Conservation (phyloP, 2,113 vertebrate genomes). For the Bujurquina vittata region DNA sequence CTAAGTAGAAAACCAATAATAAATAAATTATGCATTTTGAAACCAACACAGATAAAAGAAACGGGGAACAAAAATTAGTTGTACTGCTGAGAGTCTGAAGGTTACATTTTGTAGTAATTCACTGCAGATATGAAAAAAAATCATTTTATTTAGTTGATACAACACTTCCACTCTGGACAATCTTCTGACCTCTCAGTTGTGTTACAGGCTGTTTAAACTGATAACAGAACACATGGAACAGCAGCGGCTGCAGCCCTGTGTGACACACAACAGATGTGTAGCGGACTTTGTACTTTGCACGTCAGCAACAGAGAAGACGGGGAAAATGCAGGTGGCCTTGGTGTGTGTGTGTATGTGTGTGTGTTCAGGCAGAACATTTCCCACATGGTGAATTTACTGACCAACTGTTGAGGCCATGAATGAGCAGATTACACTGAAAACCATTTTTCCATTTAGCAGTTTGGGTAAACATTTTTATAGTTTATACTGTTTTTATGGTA, state of each 20-base stretch:
- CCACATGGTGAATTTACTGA: slow-evolving; percentile 16
- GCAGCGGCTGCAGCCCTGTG: slow-evolving; percentile 18
- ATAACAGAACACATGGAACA: not conserved
- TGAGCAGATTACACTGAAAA: not conserved
- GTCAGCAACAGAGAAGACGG: not conserved
- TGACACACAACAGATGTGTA: slow-evolving; percentile 56
- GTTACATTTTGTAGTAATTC: not conserved
- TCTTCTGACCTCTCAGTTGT: accelerated
- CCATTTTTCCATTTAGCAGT: not conserved
- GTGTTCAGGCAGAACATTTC: slow-evolving; percentile 72
- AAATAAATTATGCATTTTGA: not conserved
- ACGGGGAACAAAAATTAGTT: not conserved
- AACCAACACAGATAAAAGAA: not conserved
- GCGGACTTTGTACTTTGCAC: slow-evolving; percentile 57
- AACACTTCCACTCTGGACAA: not conserved
- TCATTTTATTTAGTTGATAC: not conserved
- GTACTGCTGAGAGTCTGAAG: too few relatives aligned
- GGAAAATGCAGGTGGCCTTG: slow-evolving; percentile 45
- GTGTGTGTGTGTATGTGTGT: slow-evolving; percentile 49
- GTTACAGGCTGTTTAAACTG: not conserved
- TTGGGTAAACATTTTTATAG: not conserved
- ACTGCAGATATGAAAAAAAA: not conserved
- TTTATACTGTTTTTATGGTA: not conserved
- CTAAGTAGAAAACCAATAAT: not conserved
- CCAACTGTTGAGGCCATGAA: slow-evolving; percentile 43